Evolutionary conservation across 2,888 invertebrate genomes (phyloP).

Genomic region (Sphaeridia pumilis): DNA sequence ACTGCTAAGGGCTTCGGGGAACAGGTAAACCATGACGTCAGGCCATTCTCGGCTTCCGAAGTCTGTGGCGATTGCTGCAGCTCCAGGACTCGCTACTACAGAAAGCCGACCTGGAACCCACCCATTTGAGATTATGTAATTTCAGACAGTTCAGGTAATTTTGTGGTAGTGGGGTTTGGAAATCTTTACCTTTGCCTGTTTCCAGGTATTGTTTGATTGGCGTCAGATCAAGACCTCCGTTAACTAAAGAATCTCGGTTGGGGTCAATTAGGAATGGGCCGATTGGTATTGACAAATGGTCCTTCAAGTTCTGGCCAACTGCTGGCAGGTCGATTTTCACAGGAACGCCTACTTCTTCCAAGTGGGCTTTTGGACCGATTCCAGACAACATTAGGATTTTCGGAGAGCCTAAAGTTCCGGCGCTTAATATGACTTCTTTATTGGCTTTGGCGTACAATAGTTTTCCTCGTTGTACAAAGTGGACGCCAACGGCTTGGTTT

Average conservation of each 20-base stretch:
- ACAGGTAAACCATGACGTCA: neutral
- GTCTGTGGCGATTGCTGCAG: neutral
- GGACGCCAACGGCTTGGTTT: neutral
- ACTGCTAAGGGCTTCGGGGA: neutral
- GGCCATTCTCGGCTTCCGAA: neutral
- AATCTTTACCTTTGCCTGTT: neutral
- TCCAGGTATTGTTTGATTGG: neutral
- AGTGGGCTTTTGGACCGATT: neutral
- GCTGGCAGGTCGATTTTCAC: slow-evolving; percentile 14
- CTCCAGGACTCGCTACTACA: neutral
- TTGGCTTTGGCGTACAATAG: neutral
- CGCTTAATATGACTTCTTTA: slow-evolving; percentile 4
- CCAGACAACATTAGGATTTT: slow-evolving; percentile 6
- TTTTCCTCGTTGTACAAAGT: neutral
- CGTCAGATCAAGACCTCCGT: neutral
- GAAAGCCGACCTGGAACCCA: neutral
- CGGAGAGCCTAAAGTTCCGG: neutral
- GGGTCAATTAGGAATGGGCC: slow-evolving; percentile 4
- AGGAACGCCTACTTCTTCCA: slow-evolving; percentile 6
- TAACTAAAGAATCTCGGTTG: neutral
- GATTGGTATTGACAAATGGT: neutral
- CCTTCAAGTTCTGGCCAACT: slow-evolving; percentile 18
- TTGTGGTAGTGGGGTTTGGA: neutral
- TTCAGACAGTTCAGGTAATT: neutral
- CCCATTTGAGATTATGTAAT: neutral